Percentiles rank a stretch among this genome's conserved stretches.
phyloP scores from a whole-genome alignment of 2,888 invertebrate genomes.

The Drosophila ustulata region DNA sequence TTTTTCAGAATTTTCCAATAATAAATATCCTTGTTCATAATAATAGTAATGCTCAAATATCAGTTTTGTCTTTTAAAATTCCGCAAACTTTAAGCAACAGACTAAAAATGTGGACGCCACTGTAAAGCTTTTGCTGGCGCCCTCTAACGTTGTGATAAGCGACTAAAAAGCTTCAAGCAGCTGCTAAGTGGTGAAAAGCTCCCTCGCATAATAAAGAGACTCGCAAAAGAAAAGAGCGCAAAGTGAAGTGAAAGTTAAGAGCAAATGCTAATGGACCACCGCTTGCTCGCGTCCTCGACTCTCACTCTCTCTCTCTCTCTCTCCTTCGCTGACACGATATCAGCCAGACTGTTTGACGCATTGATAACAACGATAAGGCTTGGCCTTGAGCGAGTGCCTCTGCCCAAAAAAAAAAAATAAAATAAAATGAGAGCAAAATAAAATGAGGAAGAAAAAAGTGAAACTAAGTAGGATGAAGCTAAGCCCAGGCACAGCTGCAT shows the following conservation, averaged over 20 bases:
- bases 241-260: slow-evolving; percentile 24
- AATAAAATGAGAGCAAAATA: background rate
- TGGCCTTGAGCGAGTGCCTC: slow-evolving; percentile 34
- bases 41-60: background rate
- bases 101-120: background rate
- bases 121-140: slow-evolving; percentile 23
- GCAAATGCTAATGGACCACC: slow-evolving; percentile 17
- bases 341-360: slow-evolving; percentile 43
- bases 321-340: slow-evolving; percentile 3
- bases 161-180: background rate
- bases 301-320: background rate
- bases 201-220: background rate
- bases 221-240: slow-evolving; percentile 1
- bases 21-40: background rate
- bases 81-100: background rate
- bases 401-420: slow-evolving; percentile 4
- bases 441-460: background rate
- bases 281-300: slow-evolving; percentile 20
- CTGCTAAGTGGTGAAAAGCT: slow-evolving; percentile 38
- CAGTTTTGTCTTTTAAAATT: too few species aligned
- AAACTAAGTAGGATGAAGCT: background rate
- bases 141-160: slow-evolving; percentile 18
- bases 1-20: background rate
- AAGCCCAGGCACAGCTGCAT: slow-evolving; percentile 45
- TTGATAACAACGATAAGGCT: slow-evolving; percentile 67